Conservation (phyloP, 2,888 invertebrate genomes). For the Erynnis tages region DNA sequence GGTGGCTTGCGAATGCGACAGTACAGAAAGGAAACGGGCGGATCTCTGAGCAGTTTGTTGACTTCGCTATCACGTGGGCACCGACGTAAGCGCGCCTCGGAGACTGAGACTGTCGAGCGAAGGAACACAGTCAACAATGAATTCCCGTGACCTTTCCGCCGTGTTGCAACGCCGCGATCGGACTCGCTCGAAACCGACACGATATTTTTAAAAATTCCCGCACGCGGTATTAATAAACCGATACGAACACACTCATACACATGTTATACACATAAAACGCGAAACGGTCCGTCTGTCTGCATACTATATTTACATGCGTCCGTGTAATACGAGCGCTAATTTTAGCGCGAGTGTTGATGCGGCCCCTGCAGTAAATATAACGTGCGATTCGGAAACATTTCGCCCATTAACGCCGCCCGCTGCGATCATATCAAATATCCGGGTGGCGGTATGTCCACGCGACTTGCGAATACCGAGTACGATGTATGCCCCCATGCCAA, state of each 20-base stretch:
- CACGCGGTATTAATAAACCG: slow-evolving; percentile 49
- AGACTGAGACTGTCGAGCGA: too few relatives aligned
- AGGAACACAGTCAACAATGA: slow-evolving; percentile 31
- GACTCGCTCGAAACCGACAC: slow-evolving; percentile 54
- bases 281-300: slow-evolving; percentile 44
- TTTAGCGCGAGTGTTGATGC: slow-evolving; percentile 58
- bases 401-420: slow-evolving; percentile 29
- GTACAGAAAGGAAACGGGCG: too few relatives aligned
- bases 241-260: slow-evolving; percentile 36
- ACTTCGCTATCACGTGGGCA: too few relatives aligned
- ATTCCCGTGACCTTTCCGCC: slow-evolving; percentile 70
- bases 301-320: slow-evolving; percentile 57
- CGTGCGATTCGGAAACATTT: slow-evolving; percentile 34
- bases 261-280: slow-evolving; percentile 28
- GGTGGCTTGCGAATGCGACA: too few relatives aligned
- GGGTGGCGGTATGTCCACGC: neutral
- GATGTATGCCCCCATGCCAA: too few relatives aligned
- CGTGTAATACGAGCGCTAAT: slow-evolving; percentile 50
- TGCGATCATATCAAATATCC: slow-evolving; percentile 38
- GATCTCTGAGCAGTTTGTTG: too few relatives aligned
- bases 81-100: too few relatives aligned
- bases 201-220: slow-evolving; percentile 49
- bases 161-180: slow-evolving; percentile 46
- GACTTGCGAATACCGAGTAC: too few relatives aligned
- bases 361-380: slow-evolving; percentile 47